A percentile compares a stretch with the other conserved stretches of the same genome.
Evolutionary conservation across 1,140 invertebrate genomes (phyloP).

Genomic region (Pygmarrhopalites habei): DNA sequence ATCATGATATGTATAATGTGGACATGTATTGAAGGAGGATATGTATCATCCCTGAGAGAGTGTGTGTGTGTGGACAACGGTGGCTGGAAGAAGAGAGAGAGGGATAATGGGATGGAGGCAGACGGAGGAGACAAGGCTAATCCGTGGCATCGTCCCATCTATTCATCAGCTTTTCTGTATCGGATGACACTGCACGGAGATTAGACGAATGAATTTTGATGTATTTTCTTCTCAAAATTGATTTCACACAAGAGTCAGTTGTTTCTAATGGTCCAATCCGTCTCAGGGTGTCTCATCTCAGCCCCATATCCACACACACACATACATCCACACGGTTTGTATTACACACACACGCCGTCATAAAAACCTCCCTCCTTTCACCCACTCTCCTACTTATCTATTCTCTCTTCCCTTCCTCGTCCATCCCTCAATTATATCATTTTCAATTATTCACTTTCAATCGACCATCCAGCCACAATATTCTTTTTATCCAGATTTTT

Average conservation of each 20-base stretch:
- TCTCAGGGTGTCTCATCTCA: constrained; percentile 13
- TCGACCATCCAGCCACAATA: background rate
- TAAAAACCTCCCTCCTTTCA: background rate
- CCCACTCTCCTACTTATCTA: background rate
- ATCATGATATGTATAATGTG: too few species aligned
- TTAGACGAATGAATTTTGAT: constrained; percentile 35
- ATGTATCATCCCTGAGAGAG: too few species aligned
- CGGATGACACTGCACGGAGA: constrained; percentile 29
- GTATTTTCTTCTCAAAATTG: constrained; percentile 34
- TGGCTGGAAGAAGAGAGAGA: too few species aligned
- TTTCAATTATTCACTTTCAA: background rate
- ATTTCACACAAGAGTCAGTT: constrained; percentile 36
- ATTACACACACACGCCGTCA: constrained; percentile 4
- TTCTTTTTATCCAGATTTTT: too few species aligned
- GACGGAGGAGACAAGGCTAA: too few species aligned
- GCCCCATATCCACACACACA: too few species aligned
- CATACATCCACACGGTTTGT: too few species aligned
- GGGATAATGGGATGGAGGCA: too few species aligned
- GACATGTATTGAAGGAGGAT: too few species aligned
- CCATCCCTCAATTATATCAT: constrained; percentile 12
- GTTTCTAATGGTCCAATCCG: constrained; percentile 34
- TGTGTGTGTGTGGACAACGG: too few species aligned
- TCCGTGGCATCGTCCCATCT: too few species aligned
- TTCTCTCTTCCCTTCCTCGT: constrained; percentile 12
- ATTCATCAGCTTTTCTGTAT: constrained; percentile 8